phyloP scores from a whole-genome alignment of 2,888 invertebrate genomes.

The Acleris sparsana region DNA sequence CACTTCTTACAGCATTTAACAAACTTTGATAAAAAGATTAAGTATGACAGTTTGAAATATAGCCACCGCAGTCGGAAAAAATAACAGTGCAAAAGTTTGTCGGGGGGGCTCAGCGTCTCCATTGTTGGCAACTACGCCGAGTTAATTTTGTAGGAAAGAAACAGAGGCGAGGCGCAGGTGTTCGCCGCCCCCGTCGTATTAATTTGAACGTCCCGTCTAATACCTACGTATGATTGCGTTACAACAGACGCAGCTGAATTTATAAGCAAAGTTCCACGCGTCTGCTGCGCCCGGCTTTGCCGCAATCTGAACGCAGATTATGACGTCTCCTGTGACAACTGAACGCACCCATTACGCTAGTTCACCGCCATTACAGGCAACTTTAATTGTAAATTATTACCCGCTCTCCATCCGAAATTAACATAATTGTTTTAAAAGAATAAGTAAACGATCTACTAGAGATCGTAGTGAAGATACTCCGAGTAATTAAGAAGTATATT shows the following conservation, averaged over 20 bases:
- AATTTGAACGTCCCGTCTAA: slow-evolving; percentile 78
- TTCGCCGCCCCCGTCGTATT: slow-evolving; percentile 66
- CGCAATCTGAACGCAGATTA: slow-evolving; percentile 70
- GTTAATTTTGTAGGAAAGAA: slow-evolving; percentile 81
- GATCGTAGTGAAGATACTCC: slow-evolving; percentile 73
- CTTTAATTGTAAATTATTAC: slow-evolving; percentile 75
- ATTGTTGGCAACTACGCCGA: slow-evolving; percentile 74
- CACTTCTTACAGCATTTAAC: slow-evolving; percentile 79
- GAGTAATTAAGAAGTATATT: slow-evolving; percentile 71
- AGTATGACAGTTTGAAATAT: slow-evolving; percentile 84
- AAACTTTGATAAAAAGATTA: slow-evolving; percentile 84
- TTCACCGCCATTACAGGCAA: slow-evolving; percentile 55
- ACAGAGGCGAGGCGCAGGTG: slow-evolving; percentile 76
- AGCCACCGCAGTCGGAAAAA: slow-evolving; percentile 75
- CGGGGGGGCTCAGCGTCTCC: slow-evolving; percentile 58
- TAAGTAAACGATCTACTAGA: slow-evolving; percentile 66
- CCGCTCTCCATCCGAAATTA: slow-evolving; percentile 60
- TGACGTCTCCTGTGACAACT: slow-evolving; percentile 60
- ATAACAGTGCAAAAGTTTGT: slow-evolving; percentile 76
- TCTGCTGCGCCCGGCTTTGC: slow-evolving; percentile 57
- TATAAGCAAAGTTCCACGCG: slow-evolving; percentile 69
- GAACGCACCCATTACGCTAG: slow-evolving; percentile 45
- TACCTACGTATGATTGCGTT: slow-evolving; percentile 74
- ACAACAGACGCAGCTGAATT: slow-evolving; percentile 66
- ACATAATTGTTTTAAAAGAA: slow-evolving; percentile 79